Percentiles rank a stretch among this genome's conserved stretches.
These are phyloP conservation scores for Pterois miles DNA, from an alignment of 2,797 vertebrate species.

Conservation along the genomic window DNA sequence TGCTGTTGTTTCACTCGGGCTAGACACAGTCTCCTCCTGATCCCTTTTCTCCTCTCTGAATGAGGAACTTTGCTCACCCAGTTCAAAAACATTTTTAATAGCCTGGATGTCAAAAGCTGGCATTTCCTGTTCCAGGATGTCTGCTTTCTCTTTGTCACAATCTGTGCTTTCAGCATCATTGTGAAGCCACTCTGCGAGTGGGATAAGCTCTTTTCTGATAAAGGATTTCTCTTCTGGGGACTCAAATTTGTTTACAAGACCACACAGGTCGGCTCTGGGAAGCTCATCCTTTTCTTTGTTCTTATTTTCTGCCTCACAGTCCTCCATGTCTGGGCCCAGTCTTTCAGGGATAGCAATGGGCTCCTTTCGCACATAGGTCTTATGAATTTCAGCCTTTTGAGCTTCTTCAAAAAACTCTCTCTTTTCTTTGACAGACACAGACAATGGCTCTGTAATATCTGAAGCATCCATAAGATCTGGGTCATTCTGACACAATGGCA, in stretches of 20 bases:
- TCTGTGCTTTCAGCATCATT: slow-evolving; percentile 62
- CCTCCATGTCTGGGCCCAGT: slow-evolving; percentile 76
- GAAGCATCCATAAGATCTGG: slow-evolving; percentile 37
- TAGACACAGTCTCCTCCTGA: slow-evolving; percentile 79
- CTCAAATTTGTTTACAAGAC: slow-evolving; percentile 81
- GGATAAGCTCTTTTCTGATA: slow-evolving; percentile 69
- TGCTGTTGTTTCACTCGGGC: slow-evolving; percentile 72
- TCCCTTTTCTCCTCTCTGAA: slow-evolving; percentile 76
- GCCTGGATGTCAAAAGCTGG: slow-evolving; percentile 83
- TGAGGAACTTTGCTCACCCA: slow-evolving; percentile 77
- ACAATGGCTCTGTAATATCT: slow-evolving; percentile 71
- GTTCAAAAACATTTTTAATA: slow-evolving; percentile 86
- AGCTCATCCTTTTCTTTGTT: slow-evolving; percentile 76
- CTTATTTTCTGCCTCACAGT: slow-evolving; percentile 65
- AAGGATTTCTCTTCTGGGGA: slow-evolving; percentile 71
- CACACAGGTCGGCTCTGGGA: slow-evolving; percentile 70
- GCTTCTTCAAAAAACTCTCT: slow-evolving; percentile 81
- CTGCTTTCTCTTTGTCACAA: slow-evolving; percentile 67
- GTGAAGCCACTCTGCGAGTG: slow-evolving; percentile 65
- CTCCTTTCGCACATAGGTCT: slow-evolving; percentile 77
- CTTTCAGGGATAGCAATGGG: slow-evolving; percentile 75
- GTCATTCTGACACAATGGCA: slow-evolving; percentile 35
- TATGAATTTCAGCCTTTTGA: slow-evolving; percentile 80
- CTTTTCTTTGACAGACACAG: slow-evolving; percentile 80
- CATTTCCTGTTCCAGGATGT: slow-evolving; percentile 73